Conservation (phyloP, 2,797 vertebrate genomes). For the Fundulus diaphanus region DNA sequence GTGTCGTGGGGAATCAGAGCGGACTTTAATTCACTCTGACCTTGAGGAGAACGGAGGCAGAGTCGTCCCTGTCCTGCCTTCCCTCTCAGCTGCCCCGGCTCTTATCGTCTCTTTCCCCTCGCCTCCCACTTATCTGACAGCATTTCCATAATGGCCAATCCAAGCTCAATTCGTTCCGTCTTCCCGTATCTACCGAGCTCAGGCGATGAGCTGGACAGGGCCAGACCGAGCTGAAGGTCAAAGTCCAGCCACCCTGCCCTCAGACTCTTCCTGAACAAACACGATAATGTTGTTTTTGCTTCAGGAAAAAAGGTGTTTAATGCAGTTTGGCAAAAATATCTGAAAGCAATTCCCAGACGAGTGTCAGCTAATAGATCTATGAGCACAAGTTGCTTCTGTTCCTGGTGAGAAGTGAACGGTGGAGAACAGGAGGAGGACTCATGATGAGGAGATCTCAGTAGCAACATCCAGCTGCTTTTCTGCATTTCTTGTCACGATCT, state of each 20-base stretch:
- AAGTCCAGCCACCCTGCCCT: not conserved
- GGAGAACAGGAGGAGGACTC: too few relatives aligned
- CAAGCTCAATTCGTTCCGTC: not conserved
- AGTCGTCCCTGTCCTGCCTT: not conserved
- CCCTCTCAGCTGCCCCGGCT: not conserved
- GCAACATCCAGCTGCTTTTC: not conserved
- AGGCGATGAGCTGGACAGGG: not conserved
- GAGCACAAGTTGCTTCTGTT: too few relatives aligned
- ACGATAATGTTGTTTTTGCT: too few relatives aligned
- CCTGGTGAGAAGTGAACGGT: too few relatives aligned
- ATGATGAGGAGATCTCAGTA: too few relatives aligned
- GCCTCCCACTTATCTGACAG: constrained; percentile 5
- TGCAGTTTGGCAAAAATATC: not conserved
- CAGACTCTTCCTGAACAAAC: not conserved
- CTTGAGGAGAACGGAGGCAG: constrained; percentile 11
- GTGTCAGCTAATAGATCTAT: not conserved
- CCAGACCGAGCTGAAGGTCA: not conserved
- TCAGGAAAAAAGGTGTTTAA: not conserved
- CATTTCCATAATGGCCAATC: constrained; percentile 14
- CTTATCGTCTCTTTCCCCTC: not conserved
- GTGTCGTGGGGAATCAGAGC: constrained; percentile 2
- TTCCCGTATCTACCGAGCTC: not conserved
- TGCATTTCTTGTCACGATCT: too few relatives aligned
- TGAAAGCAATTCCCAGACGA: not conserved
- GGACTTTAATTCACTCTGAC: constrained; percentile 9